Evolutionary conservation across 2,888 invertebrate species (phyloP).

Genomic region (Vesta saturnalis): DNA sequence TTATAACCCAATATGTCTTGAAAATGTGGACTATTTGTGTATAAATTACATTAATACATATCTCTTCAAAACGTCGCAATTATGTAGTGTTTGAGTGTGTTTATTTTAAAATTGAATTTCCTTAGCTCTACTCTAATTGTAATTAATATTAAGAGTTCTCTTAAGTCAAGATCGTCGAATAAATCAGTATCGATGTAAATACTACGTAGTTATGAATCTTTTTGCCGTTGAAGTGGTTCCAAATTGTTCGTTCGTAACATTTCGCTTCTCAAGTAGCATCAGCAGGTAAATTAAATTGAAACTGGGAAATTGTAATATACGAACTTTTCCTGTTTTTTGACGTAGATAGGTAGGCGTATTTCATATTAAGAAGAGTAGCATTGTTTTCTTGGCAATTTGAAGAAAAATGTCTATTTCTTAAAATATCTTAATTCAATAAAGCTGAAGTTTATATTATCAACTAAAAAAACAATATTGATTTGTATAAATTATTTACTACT

Average conservation of each 20-base stretch:
- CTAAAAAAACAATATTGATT: too few relatives aligned
- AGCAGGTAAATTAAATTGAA: slow-evolving; percentile 51
- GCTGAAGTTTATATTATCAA: too few relatives aligned
- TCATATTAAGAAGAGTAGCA: slow-evolving; percentile 37
- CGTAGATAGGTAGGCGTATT: slow-evolving; percentile 33
- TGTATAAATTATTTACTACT: too few relatives aligned
- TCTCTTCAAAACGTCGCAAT: too few relatives aligned
- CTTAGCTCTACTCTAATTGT: not conserved
- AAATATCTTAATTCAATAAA: not conserved
- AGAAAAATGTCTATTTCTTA: slow-evolving; percentile 45
- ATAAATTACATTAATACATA: too few relatives aligned
- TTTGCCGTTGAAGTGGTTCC: slow-evolving; percentile 35
- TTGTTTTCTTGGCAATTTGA: slow-evolving; percentile 48
- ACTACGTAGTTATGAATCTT: slow-evolving; percentile 34
- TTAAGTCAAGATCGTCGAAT: slow-evolving; percentile 20
- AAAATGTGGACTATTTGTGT: too few relatives aligned
- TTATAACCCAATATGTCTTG: too few relatives aligned
- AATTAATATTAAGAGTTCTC: slow-evolving; percentile 23
- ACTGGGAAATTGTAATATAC: slow-evolving; percentile 43
- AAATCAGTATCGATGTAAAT: slow-evolving; percentile 36
- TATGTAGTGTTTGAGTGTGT: too few relatives aligned
- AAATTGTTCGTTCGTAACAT: slow-evolving; percentile 36
- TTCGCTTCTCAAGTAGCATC: slow-evolving; percentile 41
- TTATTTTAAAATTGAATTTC: too few relatives aligned
- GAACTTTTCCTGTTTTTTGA: slow-evolving; percentile 41